These are phyloP conservation scores for Clarias magur DNA, from an alignment of 2,113 vertebrate genomes.

Conservation along the genomic window DNA sequence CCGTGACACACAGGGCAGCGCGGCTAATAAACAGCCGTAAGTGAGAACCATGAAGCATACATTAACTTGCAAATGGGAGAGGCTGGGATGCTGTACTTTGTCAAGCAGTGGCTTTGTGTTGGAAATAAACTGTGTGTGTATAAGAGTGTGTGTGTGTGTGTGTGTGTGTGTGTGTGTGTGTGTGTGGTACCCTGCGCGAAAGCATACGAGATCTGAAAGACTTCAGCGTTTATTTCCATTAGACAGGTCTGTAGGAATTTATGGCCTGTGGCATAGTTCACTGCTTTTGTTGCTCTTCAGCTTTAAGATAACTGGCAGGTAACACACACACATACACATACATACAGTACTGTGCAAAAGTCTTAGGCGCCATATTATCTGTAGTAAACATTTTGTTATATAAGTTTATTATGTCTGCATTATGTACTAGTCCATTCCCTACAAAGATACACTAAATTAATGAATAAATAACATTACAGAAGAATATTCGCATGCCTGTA, in stretches of 20 bases:
- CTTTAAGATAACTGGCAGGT: background rate
- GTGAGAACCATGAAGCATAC: conserved; percentile 29
- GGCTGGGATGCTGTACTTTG: background rate
- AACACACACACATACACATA: no score
- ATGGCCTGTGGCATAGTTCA: background rate
- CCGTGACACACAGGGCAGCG: background rate
- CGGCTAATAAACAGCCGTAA: background rate
- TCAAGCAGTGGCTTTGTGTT: conserved; percentile 20
- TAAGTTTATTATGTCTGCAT: no score
- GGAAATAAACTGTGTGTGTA: conserved; percentile 13
- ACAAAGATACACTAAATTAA: no score
- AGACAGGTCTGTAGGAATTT: background rate
- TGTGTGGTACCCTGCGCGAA: background rate
- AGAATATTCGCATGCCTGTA: no score
- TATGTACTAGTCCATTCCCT: no score
- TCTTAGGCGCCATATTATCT: no score
- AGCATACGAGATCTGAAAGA: background rate
- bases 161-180: background rate
- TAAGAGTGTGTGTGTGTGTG: background rate
- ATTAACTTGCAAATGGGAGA: conserved; percentile 28
- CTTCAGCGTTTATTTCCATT: background rate
- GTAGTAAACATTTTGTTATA: no score
- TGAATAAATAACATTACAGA: no score
- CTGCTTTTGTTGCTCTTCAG: background rate
- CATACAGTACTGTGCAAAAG: no score